Evolutionary conservation across 2,888 invertebrate species (phyloP), one percentile per base, ranked within the genome.

Genomic region (Meiosimyza platycephala): DNA sequence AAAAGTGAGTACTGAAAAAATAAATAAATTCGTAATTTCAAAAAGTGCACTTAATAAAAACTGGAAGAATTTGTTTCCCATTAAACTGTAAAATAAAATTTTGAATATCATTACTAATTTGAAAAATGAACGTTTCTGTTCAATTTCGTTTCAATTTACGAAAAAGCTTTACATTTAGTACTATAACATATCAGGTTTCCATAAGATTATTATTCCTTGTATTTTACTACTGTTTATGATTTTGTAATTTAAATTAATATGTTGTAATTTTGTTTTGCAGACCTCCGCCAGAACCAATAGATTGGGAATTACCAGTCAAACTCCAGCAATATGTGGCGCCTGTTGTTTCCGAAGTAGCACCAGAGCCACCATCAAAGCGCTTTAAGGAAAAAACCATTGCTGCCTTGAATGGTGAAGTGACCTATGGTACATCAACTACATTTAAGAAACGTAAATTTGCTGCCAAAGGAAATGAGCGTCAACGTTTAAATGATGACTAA

Each of bases 241-340:
- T 40, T 6, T 54, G 6, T n/a, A 52, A 48, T n/a, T 66, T 2
- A 59, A 16, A 59, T 59, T 28, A 28, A 22, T 59, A 5, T 52
- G n/a, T 13, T 22, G 1, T 15, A 2, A 1, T 16, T n/a, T 22
- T 51, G 18, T 6, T 54, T 67, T 15, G 0, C 65, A 84, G 85
- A 71, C 79, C 83, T 0, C 72, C 81, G 1, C 78, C 81, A 4
- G 73, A 73, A 78, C 87, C 88, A 18, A 85, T 93, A 2, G 94
- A 95, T 85, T 89, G 93, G 62, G 92, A 95, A 81, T 85, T 95
- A 72, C 95, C 95, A 0, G 88, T 90, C 78, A 87, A 88, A 60
- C 86, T 88, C 18, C 78, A 81, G 40, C 77, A 81, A 59, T 80
- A 76, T 52, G 52, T 78, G 15, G 76, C 82, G 3, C 82, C 84